Percentiles rank a stretch among this genome's conserved stretches.
Conservation (phyloP, 2,888 invertebrate genomes). For the Scaptomyza parva region DNA sequence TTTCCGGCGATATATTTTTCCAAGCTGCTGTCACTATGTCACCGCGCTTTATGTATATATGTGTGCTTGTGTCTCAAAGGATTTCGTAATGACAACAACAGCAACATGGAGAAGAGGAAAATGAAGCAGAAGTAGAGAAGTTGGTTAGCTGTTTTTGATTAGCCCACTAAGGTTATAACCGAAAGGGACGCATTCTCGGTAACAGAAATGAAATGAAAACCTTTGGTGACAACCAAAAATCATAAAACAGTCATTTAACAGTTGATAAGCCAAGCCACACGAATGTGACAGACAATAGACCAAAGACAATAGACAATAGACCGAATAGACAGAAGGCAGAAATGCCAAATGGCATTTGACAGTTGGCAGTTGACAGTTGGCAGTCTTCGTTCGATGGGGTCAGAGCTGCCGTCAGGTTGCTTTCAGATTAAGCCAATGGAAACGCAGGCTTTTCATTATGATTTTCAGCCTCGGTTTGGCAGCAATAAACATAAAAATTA, state of each 20-base stretch:
- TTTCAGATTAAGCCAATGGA: too few species aligned
- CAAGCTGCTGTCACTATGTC: conserved; percentile 31
- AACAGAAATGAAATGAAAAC: conserved; percentile 22
- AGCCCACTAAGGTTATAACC: conserved; percentile 40
- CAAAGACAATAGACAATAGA: conserved; percentile 3
- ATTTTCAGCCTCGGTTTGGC: conserved; percentile 28
- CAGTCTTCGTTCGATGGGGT: conserved; percentile 6
- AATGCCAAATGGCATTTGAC: conserved; percentile 6
- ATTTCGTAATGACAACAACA: conserved; percentile 46
- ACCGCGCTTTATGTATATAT: background rate
- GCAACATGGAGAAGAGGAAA: background rate
- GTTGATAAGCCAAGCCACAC: conserved; percentile 56
- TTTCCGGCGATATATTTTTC: conserved; percentile 49
- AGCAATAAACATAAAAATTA: conserved; percentile 64
- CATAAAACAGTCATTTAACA: conserved; percentile 60
- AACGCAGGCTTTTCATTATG: conserved; percentile 21
- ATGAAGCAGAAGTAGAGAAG: conserved; percentile 21
- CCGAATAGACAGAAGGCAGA: background rate
- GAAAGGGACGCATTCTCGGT: conserved; percentile 14
- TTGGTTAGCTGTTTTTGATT: conserved; percentile 65
- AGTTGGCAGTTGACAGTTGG: background rate
- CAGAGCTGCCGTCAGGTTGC: conserved; percentile 5
- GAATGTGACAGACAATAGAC: conserved; percentile 31
- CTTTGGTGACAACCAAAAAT: conserved; percentile 19
- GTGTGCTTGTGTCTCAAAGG: conserved; percentile 47